phyloP scores from a whole-genome alignment of 2,888 invertebrate genomes.

The Zonitis immaculata region DNA sequence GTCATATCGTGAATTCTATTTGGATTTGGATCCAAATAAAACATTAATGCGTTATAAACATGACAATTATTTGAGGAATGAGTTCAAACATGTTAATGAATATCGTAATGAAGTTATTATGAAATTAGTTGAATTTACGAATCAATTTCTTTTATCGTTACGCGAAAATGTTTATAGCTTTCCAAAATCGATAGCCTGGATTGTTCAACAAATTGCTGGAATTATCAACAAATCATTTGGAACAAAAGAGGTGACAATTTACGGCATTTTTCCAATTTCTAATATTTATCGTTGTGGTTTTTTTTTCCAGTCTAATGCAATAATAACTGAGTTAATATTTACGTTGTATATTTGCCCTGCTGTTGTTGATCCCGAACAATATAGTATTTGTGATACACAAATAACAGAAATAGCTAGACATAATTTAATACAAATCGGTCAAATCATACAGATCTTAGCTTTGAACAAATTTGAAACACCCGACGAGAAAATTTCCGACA shows the following conservation, averaged over 20 bases:
- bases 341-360: slow-evolving; percentile 94
- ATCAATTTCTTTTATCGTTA: slow-evolving; percentile 76
- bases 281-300: no score
- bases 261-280: no score
- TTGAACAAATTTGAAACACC: slow-evolving; percentile 76
- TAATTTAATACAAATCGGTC: slow-evolving; percentile 86
- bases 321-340: slow-evolving; percentile 90
- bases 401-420: slow-evolving; percentile 87
- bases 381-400: slow-evolving; percentile 89
- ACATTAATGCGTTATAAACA: slow-evolving; percentile 60
- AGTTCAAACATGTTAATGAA: slow-evolving; percentile 53
- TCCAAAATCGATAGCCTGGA: slow-evolving; percentile 85
- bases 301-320: slow-evolving; percentile 55
- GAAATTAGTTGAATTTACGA: slow-evolving; percentile 73
- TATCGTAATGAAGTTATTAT: slow-evolving; percentile 77
- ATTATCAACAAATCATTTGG: slow-evolving; percentile 59
- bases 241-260: slow-evolving; percentile 49
- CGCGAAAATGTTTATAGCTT: slow-evolving; percentile 84
- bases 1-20: slow-evolving; percentile 84
- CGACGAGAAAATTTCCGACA: slow-evolving; percentile 65
- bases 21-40: slow-evolving; percentile 89
- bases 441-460: slow-evolving; percentile 88
- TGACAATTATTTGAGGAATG: slow-evolving; percentile 14
- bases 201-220: slow-evolving; percentile 79
- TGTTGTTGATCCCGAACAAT: slow-evolving; percentile 91